A percentile compares a stretch with the other conserved stretches of the same genome.
These are phyloP conservation scores for Vimba vimba DNA, from an alignment of 2,113 vertebrate species.

Conservation along the genomic window DNA sequence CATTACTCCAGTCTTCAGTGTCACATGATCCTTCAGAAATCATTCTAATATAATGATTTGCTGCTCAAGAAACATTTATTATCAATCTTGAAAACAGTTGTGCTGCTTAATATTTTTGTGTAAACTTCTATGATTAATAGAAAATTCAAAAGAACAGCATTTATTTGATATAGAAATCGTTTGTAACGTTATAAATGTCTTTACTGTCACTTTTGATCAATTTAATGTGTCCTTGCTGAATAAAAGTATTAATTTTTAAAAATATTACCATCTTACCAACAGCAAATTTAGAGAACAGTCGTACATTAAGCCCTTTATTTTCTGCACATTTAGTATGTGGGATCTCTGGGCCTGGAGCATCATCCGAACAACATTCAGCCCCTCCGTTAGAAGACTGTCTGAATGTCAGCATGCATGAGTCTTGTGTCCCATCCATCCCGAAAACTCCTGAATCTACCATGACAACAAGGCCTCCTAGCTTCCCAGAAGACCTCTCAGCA, in stretches of 20 bases:
- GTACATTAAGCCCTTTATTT: not conserved
- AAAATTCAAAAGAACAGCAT: not conserved
- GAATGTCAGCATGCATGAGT: not conserved
- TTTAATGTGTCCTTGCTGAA: not conserved
- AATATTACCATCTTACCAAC: not conserved
- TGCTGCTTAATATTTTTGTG: too few relatives aligned
- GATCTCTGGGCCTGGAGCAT: constrained; percentile 72
- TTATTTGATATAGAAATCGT: not conserved
- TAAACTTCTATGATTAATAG: not conserved
- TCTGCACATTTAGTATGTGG: constrained; percentile 76
- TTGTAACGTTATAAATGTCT: not conserved
- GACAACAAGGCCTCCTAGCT: not conserved
- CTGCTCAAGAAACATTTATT: not conserved
- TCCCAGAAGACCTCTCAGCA: constrained; percentile 12
- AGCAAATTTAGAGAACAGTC: not conserved
- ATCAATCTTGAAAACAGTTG: too few relatives aligned
- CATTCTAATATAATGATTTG: not conserved
- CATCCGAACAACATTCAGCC: not conserved
- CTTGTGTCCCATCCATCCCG: not conserved
- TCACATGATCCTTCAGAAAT: not conserved
- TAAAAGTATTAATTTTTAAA: not conserved
- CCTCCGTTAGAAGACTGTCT: not conserved
- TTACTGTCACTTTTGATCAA: not conserved
- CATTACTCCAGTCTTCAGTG: not conserved
- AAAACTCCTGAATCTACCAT: not conserved